Conservation (phyloP, 2,797 vertebrate genomes). For the Atherinosoma microstoma region DNA sequence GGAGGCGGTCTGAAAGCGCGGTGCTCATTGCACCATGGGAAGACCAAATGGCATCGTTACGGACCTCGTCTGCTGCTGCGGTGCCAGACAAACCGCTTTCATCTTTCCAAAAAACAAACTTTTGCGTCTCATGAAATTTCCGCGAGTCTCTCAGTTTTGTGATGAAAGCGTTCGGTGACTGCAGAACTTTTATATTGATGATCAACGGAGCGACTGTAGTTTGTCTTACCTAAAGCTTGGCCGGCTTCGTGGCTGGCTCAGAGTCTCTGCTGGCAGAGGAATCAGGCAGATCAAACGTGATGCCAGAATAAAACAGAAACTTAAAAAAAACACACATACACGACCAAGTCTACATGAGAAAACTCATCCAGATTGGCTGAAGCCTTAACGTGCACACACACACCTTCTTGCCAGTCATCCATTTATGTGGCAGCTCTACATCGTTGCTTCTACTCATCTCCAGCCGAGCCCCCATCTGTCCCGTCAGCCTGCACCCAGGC, state of each 20-base stretch:
- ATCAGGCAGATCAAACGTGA: background rate
- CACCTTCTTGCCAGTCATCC: background rate
- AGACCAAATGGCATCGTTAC: conserved; percentile 57
- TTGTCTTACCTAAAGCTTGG: conserved; percentile 18
- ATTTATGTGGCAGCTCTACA: background rate
- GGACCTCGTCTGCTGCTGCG: conserved; percentile 39
- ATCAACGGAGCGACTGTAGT: background rate
- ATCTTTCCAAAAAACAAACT: conserved; percentile 40
- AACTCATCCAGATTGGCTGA: background rate
- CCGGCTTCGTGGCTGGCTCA: background rate
- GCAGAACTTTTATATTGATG: background rate
- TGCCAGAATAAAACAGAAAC: background rate
- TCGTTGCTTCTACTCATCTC: background rate
- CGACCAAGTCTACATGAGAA: background rate
- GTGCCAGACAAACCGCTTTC: conserved; percentile 45
- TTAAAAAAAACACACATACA: conserved; percentile 25
- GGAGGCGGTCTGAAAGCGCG: conserved; percentile 32
- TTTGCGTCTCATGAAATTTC: background rate
- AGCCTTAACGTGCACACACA: background rate
- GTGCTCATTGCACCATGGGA: conserved; percentile 61
- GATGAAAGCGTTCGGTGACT: conserved; percentile 9
- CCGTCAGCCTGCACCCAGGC: background rate
- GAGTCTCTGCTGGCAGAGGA: background rate
- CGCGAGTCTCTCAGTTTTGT: background rate
- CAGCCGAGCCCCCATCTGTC: background rate